These are phyloP conservation scores for Heliconius hermathena DNA, from an alignment of 1,140 invertebrate species.

Conservation along the genomic window DNA sequence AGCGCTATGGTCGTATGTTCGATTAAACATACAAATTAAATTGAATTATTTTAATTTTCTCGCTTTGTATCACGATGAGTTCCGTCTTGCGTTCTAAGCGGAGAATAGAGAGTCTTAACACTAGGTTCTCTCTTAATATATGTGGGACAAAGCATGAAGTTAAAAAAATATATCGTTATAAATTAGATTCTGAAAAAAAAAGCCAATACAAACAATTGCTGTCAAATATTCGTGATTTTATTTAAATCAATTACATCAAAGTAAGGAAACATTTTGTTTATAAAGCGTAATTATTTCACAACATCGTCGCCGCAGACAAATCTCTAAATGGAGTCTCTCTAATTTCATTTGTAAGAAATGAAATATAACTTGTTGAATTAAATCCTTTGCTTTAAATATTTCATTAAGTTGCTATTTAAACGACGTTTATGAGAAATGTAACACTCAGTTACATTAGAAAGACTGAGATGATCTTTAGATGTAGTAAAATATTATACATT, in stretches of 20 bases:
- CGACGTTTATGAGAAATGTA: background rate
- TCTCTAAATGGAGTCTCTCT: background rate
- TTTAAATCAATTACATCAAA: background rate
- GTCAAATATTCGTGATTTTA: background rate
- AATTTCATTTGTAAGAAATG: background rate
- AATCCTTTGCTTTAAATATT: background rate
- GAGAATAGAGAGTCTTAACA: too few relatives aligned
- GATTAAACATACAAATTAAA: too few relatives aligned
- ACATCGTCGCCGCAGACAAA: background rate
- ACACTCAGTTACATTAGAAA: too few relatives aligned
- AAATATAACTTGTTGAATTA: background rate
- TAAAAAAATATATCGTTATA: too few relatives aligned
- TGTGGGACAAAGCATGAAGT: too few relatives aligned
- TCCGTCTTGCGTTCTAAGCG: too few relatives aligned
- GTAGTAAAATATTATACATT: too few relatives aligned
- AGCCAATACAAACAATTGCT: background rate
- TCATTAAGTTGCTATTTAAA: background rate
- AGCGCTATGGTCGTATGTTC: too few relatives aligned
- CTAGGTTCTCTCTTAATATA: too few relatives aligned
- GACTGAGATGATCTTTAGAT: background rate
- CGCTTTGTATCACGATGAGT: too few relatives aligned
- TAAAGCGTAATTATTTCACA: background rate
- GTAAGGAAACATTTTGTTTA: background rate
- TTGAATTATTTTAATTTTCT: too few relatives aligned
- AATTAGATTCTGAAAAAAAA: too few relatives aligned